Conservation (phyloP, 92 coral and sea anemone genomes). For the Paramuricea clavata region DNA sequence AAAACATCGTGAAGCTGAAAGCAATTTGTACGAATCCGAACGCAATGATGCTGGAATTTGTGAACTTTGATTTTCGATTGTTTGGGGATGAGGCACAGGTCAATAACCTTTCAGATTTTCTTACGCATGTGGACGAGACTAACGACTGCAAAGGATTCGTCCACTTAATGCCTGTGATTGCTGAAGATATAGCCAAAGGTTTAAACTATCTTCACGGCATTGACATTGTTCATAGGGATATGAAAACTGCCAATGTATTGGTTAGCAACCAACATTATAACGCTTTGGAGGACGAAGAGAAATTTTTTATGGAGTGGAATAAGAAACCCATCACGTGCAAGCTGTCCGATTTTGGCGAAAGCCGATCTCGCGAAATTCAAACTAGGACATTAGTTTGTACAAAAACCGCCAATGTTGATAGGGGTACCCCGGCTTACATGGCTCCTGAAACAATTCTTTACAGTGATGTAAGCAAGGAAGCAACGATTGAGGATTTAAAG, state of each 20-base stretch:
- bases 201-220: slow-evolving; percentile 15
- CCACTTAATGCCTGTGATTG: slow-evolving; percentile 37
- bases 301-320: background rate
- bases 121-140: slow-evolving; percentile 27
- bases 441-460: slow-evolving; percentile 64
- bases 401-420: slow-evolving; percentile 40
- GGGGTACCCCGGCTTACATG: slow-evolving; percentile 63
- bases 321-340: slow-evolving; percentile 56
- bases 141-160: slow-evolving; percentile 35
- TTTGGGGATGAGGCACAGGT: slow-evolving; percentile 46
- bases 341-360: slow-evolving; percentile 67
- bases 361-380: slow-evolving; percentile 48
- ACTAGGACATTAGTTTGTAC: slow-evolving; percentile 65
- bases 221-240: slow-evolving; percentile 22
- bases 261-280: background rate
- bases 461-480: slow-evolving; percentile 13
- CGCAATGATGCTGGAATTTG: slow-evolving; percentile 63
- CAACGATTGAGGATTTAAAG: slow-evolving; percentile 32
- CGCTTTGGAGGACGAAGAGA: background rate
- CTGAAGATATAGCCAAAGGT: slow-evolving; percentile 33
- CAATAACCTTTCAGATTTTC: slow-evolving; percentile 22
- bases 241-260: slow-evolving; percentile 15
- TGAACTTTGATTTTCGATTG: slow-evolving; percentile 54
- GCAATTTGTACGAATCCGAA: slow-evolving; percentile 50
- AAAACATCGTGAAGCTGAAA: slow-evolving; percentile 44